Evolutionary conservation across 2,113 vertebrate genomes (phyloP).

Genomic region (Ia io): DNA sequence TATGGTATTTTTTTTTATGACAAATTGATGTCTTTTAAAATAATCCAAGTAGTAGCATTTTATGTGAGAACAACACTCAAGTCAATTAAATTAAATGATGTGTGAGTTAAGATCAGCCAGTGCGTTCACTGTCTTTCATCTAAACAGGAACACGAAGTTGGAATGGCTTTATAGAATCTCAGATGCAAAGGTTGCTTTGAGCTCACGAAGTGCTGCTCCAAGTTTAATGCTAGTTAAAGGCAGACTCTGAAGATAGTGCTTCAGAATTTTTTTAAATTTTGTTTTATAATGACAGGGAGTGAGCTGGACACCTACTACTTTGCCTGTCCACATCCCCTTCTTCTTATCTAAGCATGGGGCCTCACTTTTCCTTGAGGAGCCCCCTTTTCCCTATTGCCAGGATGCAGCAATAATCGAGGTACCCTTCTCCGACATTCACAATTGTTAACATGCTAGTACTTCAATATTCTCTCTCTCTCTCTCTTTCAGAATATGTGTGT

Average conservation of each 20-base stretch:
- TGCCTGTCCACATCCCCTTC: neutral
- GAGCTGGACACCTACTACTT: neutral
- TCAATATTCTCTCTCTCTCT: neutral
- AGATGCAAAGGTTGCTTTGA: neutral
- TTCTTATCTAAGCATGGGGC: neutral
- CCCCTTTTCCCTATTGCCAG: neutral
- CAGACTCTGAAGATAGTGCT: neutral
- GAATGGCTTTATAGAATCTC: neutral
- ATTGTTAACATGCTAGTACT: neutral
- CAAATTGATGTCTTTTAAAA: constrained; percentile 70
- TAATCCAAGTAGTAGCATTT: constrained; percentile 69
- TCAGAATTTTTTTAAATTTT: neutral
- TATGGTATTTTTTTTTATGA: constrained; percentile 49
- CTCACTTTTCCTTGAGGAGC: neutral
- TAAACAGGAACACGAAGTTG: constrained; percentile 45
- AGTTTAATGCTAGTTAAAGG: constrained; percentile 26
- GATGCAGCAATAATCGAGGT: neutral
- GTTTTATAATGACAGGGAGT: neutral
- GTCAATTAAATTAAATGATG: constrained; percentile 77
- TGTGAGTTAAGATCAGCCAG: constrained; percentile 73
- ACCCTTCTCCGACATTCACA: neutral
- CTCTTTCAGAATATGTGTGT: neutral
- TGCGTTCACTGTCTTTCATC: constrained; percentile 68
- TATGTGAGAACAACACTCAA: constrained; percentile 66
- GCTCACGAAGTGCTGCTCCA: neutral